phyloP scores from a whole-genome alignment of 2,797 vertebrate genomes.

The Clarias fuscus region DNA sequence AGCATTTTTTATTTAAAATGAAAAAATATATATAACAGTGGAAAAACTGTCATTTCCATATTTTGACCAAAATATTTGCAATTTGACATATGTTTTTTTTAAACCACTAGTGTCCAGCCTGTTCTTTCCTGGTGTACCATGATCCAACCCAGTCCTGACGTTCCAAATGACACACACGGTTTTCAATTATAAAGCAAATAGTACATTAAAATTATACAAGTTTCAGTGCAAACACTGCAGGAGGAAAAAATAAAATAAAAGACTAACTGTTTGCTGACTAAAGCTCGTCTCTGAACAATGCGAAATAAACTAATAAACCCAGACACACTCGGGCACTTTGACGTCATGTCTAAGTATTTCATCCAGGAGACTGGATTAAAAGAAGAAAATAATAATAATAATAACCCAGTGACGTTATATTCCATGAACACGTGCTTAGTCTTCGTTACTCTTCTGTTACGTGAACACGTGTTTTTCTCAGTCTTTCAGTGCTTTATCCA shows the following conservation, averaged over 20 bases:
- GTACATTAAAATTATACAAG: not conserved
- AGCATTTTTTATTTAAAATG: slow-evolving; percentile 10
- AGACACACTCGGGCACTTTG: not conserved
- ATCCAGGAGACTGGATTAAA: slow-evolving; percentile 18
- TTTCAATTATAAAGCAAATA: not conserved
- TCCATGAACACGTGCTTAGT: not conserved
- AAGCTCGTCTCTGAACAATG: not conserved
- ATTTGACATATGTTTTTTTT: not conserved
- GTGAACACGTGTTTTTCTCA: slow-evolving; percentile 1
- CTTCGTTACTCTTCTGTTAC: not conserved
- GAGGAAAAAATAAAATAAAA: not conserved
- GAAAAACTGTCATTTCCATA: not conserved
- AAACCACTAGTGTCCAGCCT: not conserved
- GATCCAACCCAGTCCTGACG: not conserved
- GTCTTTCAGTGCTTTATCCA: slow-evolving; percentile 26
- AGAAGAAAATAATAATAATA: not conserved
- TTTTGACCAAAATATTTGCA: not conserved
- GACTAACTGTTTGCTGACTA: not conserved
- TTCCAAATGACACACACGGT: not conserved
- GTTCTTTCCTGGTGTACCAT: not conserved
- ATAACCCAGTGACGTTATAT: slow-evolving; percentile 9
- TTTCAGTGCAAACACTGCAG: slow-evolving; percentile 34
- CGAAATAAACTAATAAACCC: not conserved
- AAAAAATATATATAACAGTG: not conserved
- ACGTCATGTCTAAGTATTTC: slow-evolving; percentile 2